Base-by-base conservation (phyloP, 2,113 vertebrate species). In the Bubo scandiacus region DNA sequence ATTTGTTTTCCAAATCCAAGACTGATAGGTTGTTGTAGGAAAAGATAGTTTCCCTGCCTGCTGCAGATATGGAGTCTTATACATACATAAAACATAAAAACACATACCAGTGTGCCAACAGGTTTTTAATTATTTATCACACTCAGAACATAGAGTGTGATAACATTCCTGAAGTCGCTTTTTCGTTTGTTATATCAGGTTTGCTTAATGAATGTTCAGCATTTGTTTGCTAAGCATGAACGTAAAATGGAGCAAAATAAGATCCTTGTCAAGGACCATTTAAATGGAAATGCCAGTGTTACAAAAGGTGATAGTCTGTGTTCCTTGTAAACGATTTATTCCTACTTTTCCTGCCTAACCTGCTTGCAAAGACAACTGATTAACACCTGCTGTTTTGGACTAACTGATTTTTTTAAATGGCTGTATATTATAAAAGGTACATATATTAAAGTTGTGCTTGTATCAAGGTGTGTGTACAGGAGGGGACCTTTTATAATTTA, bases 51-150 rank as follows among this genome's bases (percentile, higher is more conserved):
- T 89, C 78, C 19, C 77, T 96, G 54, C 29, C 52, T 81, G 71
- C 63, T 70, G 78, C 55, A 96, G 90, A 95, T 96, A 88, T 18
- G 45, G 75, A 94, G 79, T 72, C 40, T 90, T 97, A 94, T 54
- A 96, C 47, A 86, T 93, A 63, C 81, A 78, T 96, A 97, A 97
- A 97, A 92, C 81, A 89, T 92, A 96, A 97, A 90, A 96, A 51
- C 38, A 75, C 73, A 94, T 57, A 83, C 57, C 92, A 90, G 88
- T 21, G 18, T 95, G 80, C 78, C 96, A 97, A 95, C 71, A 91
- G 42, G 57, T 94, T 97, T 90, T 98, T 94, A 97, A 98, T 97
- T 97, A 96, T 98, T 98, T 97, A 96, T 97, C 89, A 77, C 51
- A 71, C 51, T 67, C 20, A 63, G 32, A 93, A 89, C 95, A 94